Evolutionary conservation across 2,888 invertebrate genomes (phyloP).

Genomic region (Salticus scenicus): DNA sequence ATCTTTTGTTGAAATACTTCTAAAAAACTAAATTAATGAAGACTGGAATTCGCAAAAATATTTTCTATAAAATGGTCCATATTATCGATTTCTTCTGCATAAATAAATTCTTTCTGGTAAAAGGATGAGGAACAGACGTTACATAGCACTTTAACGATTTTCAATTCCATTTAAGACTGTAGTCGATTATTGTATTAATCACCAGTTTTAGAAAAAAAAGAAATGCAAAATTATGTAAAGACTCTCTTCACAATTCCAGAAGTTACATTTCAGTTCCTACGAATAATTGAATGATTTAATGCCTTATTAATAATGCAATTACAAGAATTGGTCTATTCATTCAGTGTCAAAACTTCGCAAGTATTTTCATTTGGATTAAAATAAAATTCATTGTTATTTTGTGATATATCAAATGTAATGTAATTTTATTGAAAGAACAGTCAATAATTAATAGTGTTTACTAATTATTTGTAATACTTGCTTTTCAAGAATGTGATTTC

Average conservation of each 20-base stretch:
- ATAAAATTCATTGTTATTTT: too few relatives aligned
- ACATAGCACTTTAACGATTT: constrained; percentile 35
- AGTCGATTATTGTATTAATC: background rate
- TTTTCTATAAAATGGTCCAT: background rate
- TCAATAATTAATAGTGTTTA: too few relatives aligned
- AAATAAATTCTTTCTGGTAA: constrained; percentile 50
- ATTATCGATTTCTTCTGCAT: constrained; percentile 47
- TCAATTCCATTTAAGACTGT: background rate
- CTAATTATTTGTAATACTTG: too few relatives aligned
- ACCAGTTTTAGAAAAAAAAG: background rate
- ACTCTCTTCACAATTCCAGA: background rate
- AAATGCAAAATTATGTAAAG: background rate
- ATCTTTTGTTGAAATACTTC: too few relatives aligned
- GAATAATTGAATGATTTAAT: background rate
- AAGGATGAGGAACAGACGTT: constrained; percentile 46
- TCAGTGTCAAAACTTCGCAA: too few relatives aligned
- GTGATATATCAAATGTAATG: too few relatives aligned
- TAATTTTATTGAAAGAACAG: too few relatives aligned
- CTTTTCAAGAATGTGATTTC: too few relatives aligned
- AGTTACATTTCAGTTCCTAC: background rate
- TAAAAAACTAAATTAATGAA: constrained; percentile 6
- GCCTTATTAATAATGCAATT: background rate
- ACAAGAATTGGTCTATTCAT: too few relatives aligned
- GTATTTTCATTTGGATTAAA: too few relatives aligned
- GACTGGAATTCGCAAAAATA: background rate